phyloP scores from a whole-genome alignment of 2,888 invertebrate genomes.

The Hymenopus coronatus region DNA sequence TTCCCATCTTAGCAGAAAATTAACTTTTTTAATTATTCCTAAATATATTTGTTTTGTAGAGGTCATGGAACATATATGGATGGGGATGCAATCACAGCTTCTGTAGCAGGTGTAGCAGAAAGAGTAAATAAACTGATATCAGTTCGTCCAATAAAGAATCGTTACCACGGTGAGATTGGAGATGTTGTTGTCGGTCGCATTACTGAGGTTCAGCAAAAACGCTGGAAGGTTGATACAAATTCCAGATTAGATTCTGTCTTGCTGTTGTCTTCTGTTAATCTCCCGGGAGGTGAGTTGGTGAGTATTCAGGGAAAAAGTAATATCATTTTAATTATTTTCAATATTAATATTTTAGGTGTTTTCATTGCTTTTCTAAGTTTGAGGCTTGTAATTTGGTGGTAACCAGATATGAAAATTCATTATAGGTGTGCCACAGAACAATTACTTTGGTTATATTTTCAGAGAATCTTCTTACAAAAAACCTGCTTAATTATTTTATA shows the following conservation, averaged over 20 bases:
- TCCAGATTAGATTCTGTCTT: constrained; percentile 84
- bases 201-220: constrained; percentile 86
- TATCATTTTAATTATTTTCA: too few species aligned
- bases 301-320: constrained; percentile 34
- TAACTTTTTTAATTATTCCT: neutral
- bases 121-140: constrained; percentile 93
- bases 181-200: constrained; percentile 96
- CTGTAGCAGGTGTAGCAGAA: constrained; percentile 91
- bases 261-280: constrained; percentile 87
- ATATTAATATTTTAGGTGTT: too few species aligned
- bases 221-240: constrained; percentile 96
- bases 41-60: constrained; percentile 51
- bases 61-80: constrained; percentile 94
- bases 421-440: too few species aligned
- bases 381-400: too few species aligned
- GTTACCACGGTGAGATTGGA: constrained; percentile 91
- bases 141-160: constrained; percentile 84
- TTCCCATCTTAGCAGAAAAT: too few species aligned
- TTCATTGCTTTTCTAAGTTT: too few species aligned
- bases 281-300: constrained; percentile 96
- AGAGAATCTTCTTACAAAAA: too few species aligned
- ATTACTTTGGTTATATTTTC: too few species aligned
- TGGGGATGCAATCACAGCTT: constrained; percentile 79
- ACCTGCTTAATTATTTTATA: too few species aligned
- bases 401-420: too few species aligned